Base-by-base conservation (phyloP, 2,888 invertebrate genomes). In the Idaea straminata region DNA sequence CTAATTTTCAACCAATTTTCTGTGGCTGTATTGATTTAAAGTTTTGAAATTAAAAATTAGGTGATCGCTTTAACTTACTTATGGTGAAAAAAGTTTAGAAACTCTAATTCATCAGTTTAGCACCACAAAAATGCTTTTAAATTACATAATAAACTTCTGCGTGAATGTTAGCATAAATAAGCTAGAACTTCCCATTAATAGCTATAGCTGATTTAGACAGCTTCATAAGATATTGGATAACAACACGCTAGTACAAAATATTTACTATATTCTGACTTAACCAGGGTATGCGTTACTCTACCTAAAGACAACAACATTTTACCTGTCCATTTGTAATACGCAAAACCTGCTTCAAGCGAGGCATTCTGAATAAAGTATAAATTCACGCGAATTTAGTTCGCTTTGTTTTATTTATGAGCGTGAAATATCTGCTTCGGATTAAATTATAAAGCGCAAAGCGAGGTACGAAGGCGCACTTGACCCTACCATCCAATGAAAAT, bases 401-500 rank as follows among this genome's bases (percentile, higher is more conserved):
- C 71, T 77, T 80, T 83, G 79, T 81, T 81, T 83, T 82, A 83
- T 85, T 83, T 83, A 84, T 80, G 80, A 79, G 74, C 69, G 72
- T 73, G 75, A 79, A 84, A 83, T 83, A 83, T 83, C 78, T 79
- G 76, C 74, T 72, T 75, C 69, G 82, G 83, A 84, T 84, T 82
- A 82, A 84, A 84, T 85, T 82, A 83, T 84, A 78, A 78, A 84
- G 76, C 78, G 66, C 76, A 72, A 64, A 71, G 76, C 72, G 72
- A 68, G 68, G 76, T 73, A 59, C 25, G 25, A 71, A 77, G 74
- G 74, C 75, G 77, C 77, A 77, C 82, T 83, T 84, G 82, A 83
- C 82, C 83, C 83, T 76, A 74, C 79, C 75, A 66, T 67, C 77
- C 79, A 76, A 82, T 88, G 84, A 86, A 87, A 87, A 81, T 85